Percentiles rank a stretch among this genome's conserved stretches.
Conservation (phyloP, 2,113 vertebrate genomes). For the Siniperca chuatsi region DNA sequence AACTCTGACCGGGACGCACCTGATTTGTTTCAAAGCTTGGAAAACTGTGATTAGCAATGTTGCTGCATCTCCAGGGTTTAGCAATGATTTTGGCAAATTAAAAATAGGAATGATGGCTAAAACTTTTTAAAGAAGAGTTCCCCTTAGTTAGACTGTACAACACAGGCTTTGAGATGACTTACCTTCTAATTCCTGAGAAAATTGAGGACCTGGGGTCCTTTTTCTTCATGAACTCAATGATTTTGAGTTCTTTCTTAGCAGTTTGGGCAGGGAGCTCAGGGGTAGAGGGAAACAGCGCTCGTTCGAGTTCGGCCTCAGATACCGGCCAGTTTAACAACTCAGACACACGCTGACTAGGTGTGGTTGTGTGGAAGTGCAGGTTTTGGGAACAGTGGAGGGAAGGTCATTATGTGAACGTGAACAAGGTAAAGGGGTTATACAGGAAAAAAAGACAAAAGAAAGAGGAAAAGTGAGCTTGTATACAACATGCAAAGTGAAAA, state of each 20-base stretch:
- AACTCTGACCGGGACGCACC: neutral
- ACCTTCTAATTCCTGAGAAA: slow-evolving; percentile 90
- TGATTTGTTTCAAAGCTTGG: neutral
- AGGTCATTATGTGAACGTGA: slow-evolving; percentile 1
- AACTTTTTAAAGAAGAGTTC: neutral
- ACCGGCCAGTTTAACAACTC: slow-evolving; percentile 88
- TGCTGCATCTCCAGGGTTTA: neutral
- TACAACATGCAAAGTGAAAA: slow-evolving; percentile 37
- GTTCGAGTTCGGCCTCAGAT: slow-evolving; percentile 85
- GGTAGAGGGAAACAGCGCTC: slow-evolving; percentile 81
- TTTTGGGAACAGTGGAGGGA: neutral
- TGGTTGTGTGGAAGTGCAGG: neutral
- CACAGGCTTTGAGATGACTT: slow-evolving; percentile 63
- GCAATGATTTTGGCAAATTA: neutral
- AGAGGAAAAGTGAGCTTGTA: slow-evolving; percentile 49
- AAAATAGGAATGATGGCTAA: neutral
- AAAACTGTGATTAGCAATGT: no score
- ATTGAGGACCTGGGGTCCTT: slow-evolving; percentile 89
- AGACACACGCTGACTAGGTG: slow-evolving; percentile 87
- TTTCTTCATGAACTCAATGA: slow-evolving; percentile 93
- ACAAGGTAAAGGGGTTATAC: slow-evolving; percentile 25
- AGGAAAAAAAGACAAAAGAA: slow-evolving; percentile 34
- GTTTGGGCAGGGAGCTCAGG: slow-evolving; percentile 84
- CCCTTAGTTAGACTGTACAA: neutral
- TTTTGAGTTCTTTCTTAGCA: slow-evolving; percentile 91